Percentiles rank a stretch among this genome's conserved stretches.
Conservation (phyloP, 1,140 invertebrate species). For the Chironomus tepperi region DNA sequence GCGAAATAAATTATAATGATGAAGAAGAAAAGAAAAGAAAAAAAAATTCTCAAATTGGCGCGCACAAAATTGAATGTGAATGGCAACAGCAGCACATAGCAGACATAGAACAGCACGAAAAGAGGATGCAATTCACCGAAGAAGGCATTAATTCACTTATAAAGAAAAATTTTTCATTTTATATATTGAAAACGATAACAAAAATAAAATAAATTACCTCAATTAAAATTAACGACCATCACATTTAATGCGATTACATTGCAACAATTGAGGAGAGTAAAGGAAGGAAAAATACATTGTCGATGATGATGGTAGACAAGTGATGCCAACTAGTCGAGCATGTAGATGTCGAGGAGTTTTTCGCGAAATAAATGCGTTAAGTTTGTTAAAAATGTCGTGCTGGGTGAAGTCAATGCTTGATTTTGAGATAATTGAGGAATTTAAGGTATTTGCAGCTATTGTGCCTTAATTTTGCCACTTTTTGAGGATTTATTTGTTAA, state of each 20-base stretch:
- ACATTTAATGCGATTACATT: constrained; percentile 23
- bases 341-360: not conserved
- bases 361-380: not conserved
- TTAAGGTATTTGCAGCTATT: no score
- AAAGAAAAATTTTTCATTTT: not conserved
- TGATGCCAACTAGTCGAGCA: not conserved
- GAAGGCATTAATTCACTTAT: no score
- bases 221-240: constrained; percentile 23
- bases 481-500: no score
- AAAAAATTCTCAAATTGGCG: no score
- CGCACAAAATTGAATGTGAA: no score
- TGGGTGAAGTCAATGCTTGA: no score
- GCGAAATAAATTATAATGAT: not conserved
- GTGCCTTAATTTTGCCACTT: no score
- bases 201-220: constrained; percentile 22
- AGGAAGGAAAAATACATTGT: not conserved
- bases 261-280: not conserved
- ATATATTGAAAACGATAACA: constrained; percentile 19
- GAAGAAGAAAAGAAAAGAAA: not conserved
- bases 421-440: no score
- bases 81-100: no score
- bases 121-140: no score
- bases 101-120: no score
- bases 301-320: not conserved
- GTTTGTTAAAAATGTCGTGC: no score